phyloP scores from a whole-genome alignment of 2,888 invertebrate species.

The Iphiclides podalirius region DNA sequence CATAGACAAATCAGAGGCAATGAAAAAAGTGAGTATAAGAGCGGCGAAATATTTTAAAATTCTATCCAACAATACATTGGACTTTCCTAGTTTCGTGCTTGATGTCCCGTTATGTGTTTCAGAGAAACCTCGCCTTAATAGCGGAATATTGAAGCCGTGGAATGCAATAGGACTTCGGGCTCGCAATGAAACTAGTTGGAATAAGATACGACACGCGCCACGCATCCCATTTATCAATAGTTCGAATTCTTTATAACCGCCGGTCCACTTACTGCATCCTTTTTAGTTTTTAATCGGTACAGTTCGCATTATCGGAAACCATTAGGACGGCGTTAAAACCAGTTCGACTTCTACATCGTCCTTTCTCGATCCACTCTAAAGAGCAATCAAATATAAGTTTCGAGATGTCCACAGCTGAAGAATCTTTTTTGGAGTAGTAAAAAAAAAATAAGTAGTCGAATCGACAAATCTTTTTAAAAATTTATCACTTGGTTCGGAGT shows the following conservation, averaged over 20 bases:
- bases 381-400: not conserved
- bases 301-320: not conserved
- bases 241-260: constrained; percentile 1
- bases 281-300: not conserved
- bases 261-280: constrained; percentile 1
- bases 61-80: too few species aligned
- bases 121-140: constrained; percentile 1
- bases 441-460: too few species aligned
- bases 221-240: constrained; percentile 12
- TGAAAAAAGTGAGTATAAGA: too few species aligned
- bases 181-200: not conserved
- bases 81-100: too few species aligned
- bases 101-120: too few species aligned
- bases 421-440: too few species aligned
- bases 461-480: not conserved
- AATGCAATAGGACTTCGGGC: constrained; percentile 5
- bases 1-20: too few species aligned
- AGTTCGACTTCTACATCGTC: not conserved
- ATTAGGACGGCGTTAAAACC: not conserved
- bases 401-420: not conserved
- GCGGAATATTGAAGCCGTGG: constrained; percentile 5
- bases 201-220: not conserved
- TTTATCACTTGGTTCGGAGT: too few species aligned
- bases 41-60: too few species aligned
- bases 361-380: not conserved